These are phyloP conservation scores for Noctua pronuba DNA, from an alignment of 2,888 invertebrate genomes.

Conservation along the genomic window DNA sequence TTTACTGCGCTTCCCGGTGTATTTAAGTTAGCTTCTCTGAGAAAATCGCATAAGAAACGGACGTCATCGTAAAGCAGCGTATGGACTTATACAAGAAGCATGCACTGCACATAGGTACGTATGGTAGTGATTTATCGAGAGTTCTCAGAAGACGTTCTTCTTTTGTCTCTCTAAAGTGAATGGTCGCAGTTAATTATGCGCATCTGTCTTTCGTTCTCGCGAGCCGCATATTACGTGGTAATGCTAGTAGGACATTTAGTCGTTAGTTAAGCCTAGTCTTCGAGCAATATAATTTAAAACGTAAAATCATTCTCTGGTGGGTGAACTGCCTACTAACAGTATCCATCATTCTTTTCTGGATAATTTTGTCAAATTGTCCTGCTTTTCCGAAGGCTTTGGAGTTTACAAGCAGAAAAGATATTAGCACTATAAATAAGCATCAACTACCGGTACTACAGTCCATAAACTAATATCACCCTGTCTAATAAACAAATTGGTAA, in stretches of 20 bases:
- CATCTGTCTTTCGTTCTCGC: constrained; percentile 48
- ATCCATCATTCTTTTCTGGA: neutral
- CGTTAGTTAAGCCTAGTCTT: constrained; percentile 21
- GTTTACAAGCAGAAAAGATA: neutral
- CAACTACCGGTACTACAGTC: neutral
- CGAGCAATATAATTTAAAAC: constrained; percentile 15
- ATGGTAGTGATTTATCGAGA: constrained; percentile 53
- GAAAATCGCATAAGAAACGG: constrained; percentile 52
- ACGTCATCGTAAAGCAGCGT: constrained; percentile 52
- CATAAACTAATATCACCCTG: neutral
- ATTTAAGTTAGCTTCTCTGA: constrained; percentile 52
- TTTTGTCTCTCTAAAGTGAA: constrained; percentile 45
- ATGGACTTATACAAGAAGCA: constrained; percentile 25
- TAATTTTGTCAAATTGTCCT: neutral
- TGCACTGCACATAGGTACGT: constrained; percentile 7
- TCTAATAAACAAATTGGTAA: constrained; percentile 33
- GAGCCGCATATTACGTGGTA: constrained; percentile 36
- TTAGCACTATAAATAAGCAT: constrained; percentile 13
- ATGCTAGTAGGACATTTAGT: constrained; percentile 11
- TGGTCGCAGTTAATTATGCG: constrained; percentile 54
- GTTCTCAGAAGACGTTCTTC: constrained; percentile 52
- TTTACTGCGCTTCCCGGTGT: constrained; percentile 63
- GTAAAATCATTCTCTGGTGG: constrained; percentile 6
- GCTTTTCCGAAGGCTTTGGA: neutral
- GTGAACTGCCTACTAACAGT: too few species aligned